Evolutionary conservation across 2,113 vertebrate genomes (phyloP), one percentile per base, ranked within the genome.

Genomic region (Bujurquina vittata): DNA sequence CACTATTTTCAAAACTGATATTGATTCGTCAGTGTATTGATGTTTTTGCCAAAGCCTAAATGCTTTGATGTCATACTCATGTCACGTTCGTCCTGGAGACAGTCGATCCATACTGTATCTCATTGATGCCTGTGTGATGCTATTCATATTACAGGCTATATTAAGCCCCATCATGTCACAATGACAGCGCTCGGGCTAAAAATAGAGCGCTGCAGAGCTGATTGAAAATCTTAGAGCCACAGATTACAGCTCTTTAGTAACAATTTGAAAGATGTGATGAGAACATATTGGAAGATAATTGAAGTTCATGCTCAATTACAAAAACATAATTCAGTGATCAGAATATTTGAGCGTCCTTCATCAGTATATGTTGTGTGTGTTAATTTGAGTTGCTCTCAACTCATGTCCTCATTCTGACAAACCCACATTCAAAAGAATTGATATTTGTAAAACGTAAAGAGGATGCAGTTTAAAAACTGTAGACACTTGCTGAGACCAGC

Each of bases 231-330:
- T 20, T 63, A 61, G 35, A 31, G 20, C 58, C 22, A 49, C n/a
- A 62, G 79, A 85, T 56, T 72, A 37, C 10, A 65, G 8, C 26
- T 58, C 33, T 72, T 52, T 72, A 49, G 37, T 74, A 67, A 52
- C 23, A 29, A 55, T 73, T 59, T 61, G 22, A 73, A 59, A 77
- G 75, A 72, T 31, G 23, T n/a, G 43, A 72, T 72, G 46, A 72
- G 67, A 72, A 54, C 67, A 54, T 54, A 72, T 54, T 72, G 54
- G 67, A 54, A 72, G 67, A 54, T 72, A 72, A 72, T 33, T 72
- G 46, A 72, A 72, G 67, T 72, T 72, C 26, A 72, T 72, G 67
- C 67, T 54, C 6, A 72, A n/a, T 72, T 72, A 72, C 18, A 54
- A 72, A 72, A 54, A 5, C 67, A 72, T 52, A 26, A 54, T 14